Conservation (phyloP, 2,888 invertebrate genomes). For the Heliconius charithonia region DNA sequence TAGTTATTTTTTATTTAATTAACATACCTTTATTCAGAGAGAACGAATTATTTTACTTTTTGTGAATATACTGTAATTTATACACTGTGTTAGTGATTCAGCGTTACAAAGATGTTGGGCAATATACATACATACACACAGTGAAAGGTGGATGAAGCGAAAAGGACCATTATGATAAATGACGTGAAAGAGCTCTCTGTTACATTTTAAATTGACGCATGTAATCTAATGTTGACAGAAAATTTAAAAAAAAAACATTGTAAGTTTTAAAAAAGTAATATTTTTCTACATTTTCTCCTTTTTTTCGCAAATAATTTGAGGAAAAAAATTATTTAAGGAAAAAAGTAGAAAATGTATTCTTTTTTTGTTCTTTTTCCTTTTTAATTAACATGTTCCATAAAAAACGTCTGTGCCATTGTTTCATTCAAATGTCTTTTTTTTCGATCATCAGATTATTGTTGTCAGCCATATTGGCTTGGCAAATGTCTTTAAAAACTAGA, state of each 20-base stretch:
- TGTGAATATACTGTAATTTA: conserved; percentile 12
- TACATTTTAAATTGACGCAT: conserved; percentile 33
- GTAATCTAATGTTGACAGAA: conserved; percentile 3
- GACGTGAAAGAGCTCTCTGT: conserved; percentile 34
- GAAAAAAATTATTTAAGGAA: too few relatives aligned
- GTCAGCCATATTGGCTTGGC: too few relatives aligned
- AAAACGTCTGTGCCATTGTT: too few relatives aligned
- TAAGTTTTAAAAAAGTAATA: not conserved
- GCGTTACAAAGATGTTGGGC: conserved; percentile 41
- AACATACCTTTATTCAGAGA: not conserved
- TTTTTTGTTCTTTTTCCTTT: too few relatives aligned
- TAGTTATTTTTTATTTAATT: too few relatives aligned
- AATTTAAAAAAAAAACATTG: too few relatives aligned
- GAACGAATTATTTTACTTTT: not conserved
- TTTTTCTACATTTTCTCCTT: not conserved
- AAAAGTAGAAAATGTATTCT: too few relatives aligned
- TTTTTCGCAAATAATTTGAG: not conserved
- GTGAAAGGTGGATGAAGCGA: conserved; percentile 40
- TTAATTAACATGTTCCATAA: too few relatives aligned
- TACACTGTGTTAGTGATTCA: conserved; percentile 44
- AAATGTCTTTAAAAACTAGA: too few relatives aligned
- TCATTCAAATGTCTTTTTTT: too few relatives aligned
- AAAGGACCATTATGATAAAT: conserved; percentile 36
- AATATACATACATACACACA: conserved; percentile 25
- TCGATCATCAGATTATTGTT: too few relatives aligned